These are phyloP conservation scores for Ardeotis arabs DNA, from an alignment of 2,113 vertebrate genomes.

Conservation along the genomic window DNA sequence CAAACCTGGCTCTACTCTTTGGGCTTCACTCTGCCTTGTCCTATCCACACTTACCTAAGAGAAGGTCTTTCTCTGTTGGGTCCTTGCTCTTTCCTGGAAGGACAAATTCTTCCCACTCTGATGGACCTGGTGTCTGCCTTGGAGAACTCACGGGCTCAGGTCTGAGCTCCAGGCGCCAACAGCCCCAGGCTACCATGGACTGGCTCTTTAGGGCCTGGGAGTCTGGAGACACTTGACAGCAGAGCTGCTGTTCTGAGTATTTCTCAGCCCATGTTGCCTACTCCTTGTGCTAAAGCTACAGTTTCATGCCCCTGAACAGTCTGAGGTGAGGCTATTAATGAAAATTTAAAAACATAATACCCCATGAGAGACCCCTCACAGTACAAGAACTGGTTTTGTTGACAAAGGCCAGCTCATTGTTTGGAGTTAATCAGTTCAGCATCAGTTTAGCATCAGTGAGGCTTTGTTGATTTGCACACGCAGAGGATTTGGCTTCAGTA, in stretches of 20 bases:
- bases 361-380: not conserved
- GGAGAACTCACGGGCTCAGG: not conserved
- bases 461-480: not conserved
- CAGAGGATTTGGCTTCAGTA: not conserved
- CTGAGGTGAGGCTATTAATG: not conserved
- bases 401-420: not conserved
- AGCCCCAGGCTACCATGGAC: not conserved
- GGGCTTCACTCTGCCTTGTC: not conserved
- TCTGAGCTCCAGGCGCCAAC: not conserved
- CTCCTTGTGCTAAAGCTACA: not conserved
- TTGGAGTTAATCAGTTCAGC: not conserved
- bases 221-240: not conserved
- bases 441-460: not conserved
- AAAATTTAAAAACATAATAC: not conserved
- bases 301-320: not conserved
- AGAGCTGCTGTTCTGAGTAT: not conserved
- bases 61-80: not conserved
- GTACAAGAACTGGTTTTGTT: not conserved
- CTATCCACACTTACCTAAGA: not conserved
- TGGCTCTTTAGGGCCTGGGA: not conserved
- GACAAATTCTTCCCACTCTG: not conserved
- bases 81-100: not conserved
- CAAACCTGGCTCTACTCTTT: not conserved
- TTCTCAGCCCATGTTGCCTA: not conserved
- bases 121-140: not conserved